Base-by-base conservation (phyloP, 2,113 vertebrate species). In the Sceloporus tristichus region DNA sequence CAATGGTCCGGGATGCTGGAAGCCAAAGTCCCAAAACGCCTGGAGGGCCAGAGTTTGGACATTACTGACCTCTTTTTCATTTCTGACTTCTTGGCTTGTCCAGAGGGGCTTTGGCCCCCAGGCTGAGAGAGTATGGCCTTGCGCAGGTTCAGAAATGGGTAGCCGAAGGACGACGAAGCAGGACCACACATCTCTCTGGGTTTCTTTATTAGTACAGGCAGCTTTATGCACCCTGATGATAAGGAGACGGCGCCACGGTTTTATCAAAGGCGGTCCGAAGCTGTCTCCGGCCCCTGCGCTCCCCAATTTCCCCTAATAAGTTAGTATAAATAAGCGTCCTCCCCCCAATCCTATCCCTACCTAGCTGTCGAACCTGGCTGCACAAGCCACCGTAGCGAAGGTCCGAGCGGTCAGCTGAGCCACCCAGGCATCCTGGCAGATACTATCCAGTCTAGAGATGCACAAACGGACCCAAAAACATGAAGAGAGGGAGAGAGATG, bases 271-370 rank as follows among this genome's bases (percentile, higher is more conserved):
- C 5, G 54, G 11, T 2, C 21, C 0, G 0, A 0, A 38, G 54
- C 29, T 42, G 0, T 1, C 0, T 4, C 0, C 10, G 0, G 10
- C 54, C 82, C 48, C 85, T 62, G 85, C 85, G 79, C n/a, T 75
- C 0, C 62, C 53, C 0, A 34, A 34, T 27, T 87, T 59, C 74
- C 84, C 73, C 86, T 81, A 93, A 91, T 94, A 94, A 95, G 25
- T 94, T 94, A 94, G 84, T 89, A 94, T 93, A 94, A 95, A 94
- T 93, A 93, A 82, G 71, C 29, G 59, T 68, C 73, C 76, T 0
- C 0, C 5, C 7, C 48, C 48, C 4, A 48, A 6, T 7, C 48
- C 48, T 34, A 34, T 34, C 34, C 34, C 34, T 34, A 34, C 34
- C 34, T 34, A 34, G 34, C 34, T 34, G 34, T 48, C 0, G 0